Evolutionary conservation across 2,888 invertebrate species (phyloP), one percentile per base, ranked within the genome.

Genomic region (Caenorhabditis afra): DNA sequence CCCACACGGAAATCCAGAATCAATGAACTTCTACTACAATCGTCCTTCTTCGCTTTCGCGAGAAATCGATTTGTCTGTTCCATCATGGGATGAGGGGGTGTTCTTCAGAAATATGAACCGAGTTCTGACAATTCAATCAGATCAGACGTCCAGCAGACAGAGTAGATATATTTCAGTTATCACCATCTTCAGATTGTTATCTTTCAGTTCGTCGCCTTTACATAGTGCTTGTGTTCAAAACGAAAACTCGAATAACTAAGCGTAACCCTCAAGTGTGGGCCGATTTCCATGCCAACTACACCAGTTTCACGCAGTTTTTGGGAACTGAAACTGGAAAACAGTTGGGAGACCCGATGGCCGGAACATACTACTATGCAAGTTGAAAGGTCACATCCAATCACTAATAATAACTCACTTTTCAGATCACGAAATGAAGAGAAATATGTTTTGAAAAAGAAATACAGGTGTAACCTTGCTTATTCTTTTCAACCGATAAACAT

Each of bases 11-110:
- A 86, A 86, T 53, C 86, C 86, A 16, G 86, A 86, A 50, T 81
- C 86, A 4, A 85, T 86, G 85, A 85, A 86, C 45, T 65, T 86
- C 35, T 86, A 86, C 62, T 86, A 86, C 71, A 86, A 86, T 47
- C 77, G 86, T 2, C 85, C 86, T 18, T 85, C 86, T 0, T 82
- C 86, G 0, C 58, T 86, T 35, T 80, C 82, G 2, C 71, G 84
- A 64, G 85, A 85, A 64, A 82, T 86, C 3, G 83, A 86, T 22
- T 49, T 86, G 16, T 76, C 84, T 10, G 84, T 86, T 18, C 82
- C 85, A 5, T 81, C 79, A 22, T 86, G 86, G 86, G 86, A 86
- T 50, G 86, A 86, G 53, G 86, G 86, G 29, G 86, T 86, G 8
- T 86, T 86, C 67, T 85, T 85, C 77, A 67, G 85, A 39, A 85